phyloP scores from a whole-genome alignment of 2,888 invertebrate genomes.

The Auanema sp. region DNA sequence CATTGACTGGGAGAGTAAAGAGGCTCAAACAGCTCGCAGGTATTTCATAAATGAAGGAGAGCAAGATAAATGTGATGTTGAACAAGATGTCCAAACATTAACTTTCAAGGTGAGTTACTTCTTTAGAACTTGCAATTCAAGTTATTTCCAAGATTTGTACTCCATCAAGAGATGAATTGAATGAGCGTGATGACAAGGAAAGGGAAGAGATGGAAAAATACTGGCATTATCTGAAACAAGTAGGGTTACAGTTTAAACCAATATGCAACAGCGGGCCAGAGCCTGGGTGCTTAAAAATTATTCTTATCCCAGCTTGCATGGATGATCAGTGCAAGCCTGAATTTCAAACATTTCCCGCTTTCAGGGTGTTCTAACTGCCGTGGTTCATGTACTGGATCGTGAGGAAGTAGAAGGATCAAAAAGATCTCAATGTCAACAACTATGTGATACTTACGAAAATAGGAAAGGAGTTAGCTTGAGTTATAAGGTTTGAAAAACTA shows the following conservation, averaged over 20 bases:
- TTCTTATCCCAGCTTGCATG: neutral
- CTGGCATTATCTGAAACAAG: constrained; percentile 57
- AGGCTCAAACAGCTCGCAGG: constrained; percentile 32
- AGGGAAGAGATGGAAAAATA: constrained; percentile 51
- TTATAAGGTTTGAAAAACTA: constrained; percentile 21
- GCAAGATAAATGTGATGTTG: constrained; percentile 29
- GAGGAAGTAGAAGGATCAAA: constrained; percentile 26
- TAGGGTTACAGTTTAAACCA: constrained; percentile 2
- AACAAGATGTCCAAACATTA: constrained; percentile 29
- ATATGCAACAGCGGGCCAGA: neutral
- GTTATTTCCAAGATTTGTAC: constrained; percentile 46
- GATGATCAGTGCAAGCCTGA: neutral
- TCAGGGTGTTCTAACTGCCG: constrained; percentile 52
- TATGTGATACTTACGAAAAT: constrained; percentile 41
- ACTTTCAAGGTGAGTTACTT: constrained; percentile 35
- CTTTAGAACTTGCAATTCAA: neutral
- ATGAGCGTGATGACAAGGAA: constrained; percentile 34
- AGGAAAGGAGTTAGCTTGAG: constrained; percentile 22
- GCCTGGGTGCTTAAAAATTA: neutral
- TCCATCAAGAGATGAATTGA: constrained; percentile 39
- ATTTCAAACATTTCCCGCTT: neutral
- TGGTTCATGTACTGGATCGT: constrained; percentile 54
- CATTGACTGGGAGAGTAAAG: constrained; percentile 32
- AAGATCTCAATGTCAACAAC: constrained; percentile 40
- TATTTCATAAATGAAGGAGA: constrained; percentile 34